Percentiles rank a stretch among this genome's conserved stretches.
These are phyloP conservation scores for Polypedilum vanderplanki DNA, from an alignment of 1,140 invertebrate genomes.

Conservation along the genomic window DNA sequence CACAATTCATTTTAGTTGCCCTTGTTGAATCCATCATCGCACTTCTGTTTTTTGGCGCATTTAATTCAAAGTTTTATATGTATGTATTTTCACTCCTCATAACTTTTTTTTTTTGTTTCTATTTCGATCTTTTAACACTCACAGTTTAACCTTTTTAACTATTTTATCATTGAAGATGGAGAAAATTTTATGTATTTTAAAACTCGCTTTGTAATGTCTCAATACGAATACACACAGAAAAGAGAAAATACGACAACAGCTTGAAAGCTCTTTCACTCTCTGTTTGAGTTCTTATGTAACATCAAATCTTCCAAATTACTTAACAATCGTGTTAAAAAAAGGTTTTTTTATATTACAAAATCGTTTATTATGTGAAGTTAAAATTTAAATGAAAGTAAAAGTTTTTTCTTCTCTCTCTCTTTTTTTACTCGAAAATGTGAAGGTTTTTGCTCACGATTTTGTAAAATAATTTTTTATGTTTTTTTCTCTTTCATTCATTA, in stretches of 20 bases:
- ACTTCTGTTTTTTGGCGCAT: neutral
- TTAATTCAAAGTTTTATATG: too few species aligned
- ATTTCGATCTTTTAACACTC: conserved; percentile 15
- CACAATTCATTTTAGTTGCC: conserved; percentile 20
- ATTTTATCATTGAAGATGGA: neutral
- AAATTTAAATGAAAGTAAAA: conserved; percentile 29
- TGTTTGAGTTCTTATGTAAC: conserved; percentile 25
- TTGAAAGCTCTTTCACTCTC: conserved; percentile 27
- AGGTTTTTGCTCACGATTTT: conserved; percentile 24
- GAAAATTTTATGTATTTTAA: neutral
- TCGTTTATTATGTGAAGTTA: conserved; percentile 28
- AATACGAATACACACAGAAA: neutral
- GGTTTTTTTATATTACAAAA: conserved; percentile 27
- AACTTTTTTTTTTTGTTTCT: neutral
- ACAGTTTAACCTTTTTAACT: conserved; percentile 13
- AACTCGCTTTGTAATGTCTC: conserved; percentile 12
- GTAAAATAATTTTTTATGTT: neutral
- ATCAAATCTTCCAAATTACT: conserved; percentile 28
- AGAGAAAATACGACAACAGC: conserved; percentile 4
- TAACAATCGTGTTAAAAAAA: conserved; percentile 25
- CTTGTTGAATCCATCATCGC: neutral
- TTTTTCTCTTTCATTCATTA: conserved; percentile 3
- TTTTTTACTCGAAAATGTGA: conserved; percentile 8
- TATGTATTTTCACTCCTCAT: too few species aligned
- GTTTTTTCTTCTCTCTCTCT: conserved; percentile 1